Base-by-base conservation (phyloP, 2,888 invertebrate genomes). In the Dusona sp. region DNA sequence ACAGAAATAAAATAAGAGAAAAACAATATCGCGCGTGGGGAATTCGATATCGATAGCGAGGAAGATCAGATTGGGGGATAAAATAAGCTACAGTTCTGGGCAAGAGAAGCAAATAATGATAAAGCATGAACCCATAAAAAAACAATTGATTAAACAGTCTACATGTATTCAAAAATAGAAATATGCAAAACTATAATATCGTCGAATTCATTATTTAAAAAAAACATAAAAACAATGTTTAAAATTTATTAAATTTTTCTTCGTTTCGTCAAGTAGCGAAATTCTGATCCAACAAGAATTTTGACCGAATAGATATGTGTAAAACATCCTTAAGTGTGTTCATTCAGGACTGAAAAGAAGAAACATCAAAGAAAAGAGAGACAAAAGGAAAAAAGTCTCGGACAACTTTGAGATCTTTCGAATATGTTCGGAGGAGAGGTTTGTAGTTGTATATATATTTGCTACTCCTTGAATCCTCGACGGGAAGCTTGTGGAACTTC, bases 41-140 rank as follows among this genome's bases (percentile, higher is more conserved):
- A 80, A 80, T 67, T 65, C 38, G 64, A 75, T 54, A 84, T 72
- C 84, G 75, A 84, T 75, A 29, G 61, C 61, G n/a, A 38, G 13
- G 45, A 19, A 11, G 22, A 38, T 54, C 16, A 42, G 33, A 33
- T 54, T 51, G 19, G 25, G 29, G 13, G 33, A 54, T 36, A 13
- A n/a, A 54, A 36, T 3, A 33, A 3, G 33, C n/a, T n/a, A 33
- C 13, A 42, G 42, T 11, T 2, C 0, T 42, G 13, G 13, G 7
- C 3, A 7, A 36, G 42, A 42, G 9, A 22, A 22, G 22, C n/a
- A 22, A 54, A 54, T 8, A 54, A 22, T n/a, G 51, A n/a, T n/a
- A 1, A 19, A n/a, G n/a, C n/a, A n/a, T n/a, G n/a, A n/a, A n/a
- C 3, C 3, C n/a, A 19, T 51, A 19, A n/a, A 51, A 51, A 51